These are phyloP conservation scores for Bos indicus DNA, from an alignment of 2,113 vertebrate species.

Conservation along the genomic window DNA sequence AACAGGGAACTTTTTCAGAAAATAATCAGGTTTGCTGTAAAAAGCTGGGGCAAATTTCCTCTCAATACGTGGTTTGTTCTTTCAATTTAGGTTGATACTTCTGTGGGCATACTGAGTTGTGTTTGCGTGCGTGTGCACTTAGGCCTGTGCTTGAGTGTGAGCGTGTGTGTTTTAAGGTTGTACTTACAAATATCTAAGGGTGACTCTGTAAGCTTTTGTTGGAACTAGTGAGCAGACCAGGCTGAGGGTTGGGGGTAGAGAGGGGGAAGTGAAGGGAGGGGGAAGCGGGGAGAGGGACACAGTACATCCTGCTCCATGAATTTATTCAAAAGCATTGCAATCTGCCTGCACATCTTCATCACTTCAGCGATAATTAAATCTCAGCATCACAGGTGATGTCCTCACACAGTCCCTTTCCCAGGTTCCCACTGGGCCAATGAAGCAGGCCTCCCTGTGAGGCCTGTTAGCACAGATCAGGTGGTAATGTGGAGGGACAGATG, in stretches of 20 bases:
- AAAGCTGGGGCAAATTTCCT: slow-evolving; percentile 45
- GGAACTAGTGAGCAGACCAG: background rate
- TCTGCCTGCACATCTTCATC: slow-evolving; percentile 86
- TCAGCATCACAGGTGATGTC: slow-evolving; percentile 89
- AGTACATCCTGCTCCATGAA: slow-evolving; percentile 72
- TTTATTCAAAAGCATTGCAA: slow-evolving; percentile 84
- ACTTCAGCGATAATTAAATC: slow-evolving; percentile 90
- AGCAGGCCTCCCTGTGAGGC: slow-evolving; percentile 85
- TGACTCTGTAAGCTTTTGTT: slow-evolving; percentile 47
- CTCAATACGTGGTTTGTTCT: background rate
- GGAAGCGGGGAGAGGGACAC: background rate
- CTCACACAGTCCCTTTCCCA: slow-evolving; percentile 80
- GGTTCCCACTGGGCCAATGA: slow-evolving; percentile 84
- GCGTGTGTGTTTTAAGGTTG: background rate
- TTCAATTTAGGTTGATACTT: slow-evolving; percentile 45
- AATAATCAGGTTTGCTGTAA: slow-evolving; percentile 64
- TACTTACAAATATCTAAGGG: background rate
- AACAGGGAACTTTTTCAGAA: slow-evolving; percentile 73
- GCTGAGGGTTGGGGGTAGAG: slow-evolving; percentile 5
- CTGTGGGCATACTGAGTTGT: background rate
- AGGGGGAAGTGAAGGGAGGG: background rate
- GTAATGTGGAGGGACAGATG: slow-evolving; percentile 92
- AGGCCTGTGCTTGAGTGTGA: background rate
- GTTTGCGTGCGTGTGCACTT: background rate
- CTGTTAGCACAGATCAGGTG: slow-evolving; percentile 96